phyloP scores from a whole-genome alignment of 2,888 invertebrate genomes.

The Nephrotoma appendiculata region DNA sequence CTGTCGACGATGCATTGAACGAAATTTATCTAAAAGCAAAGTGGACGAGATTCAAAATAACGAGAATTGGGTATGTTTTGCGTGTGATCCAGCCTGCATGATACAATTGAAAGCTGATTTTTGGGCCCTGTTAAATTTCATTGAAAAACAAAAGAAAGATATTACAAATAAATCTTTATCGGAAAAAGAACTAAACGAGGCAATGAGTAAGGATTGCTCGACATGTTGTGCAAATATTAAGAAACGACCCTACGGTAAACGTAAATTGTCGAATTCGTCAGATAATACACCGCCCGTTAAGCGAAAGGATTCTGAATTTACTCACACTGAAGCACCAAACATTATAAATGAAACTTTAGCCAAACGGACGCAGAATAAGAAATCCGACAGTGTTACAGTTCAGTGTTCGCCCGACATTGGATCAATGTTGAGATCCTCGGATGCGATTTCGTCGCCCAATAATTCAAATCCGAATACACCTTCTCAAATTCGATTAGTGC shows the following conservation, averaged over 20 bases:
- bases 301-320: neutral
- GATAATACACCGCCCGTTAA: constrained; percentile 8
- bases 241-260: neutral
- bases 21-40: constrained; percentile 50
- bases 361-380: constrained; percentile 12
- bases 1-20: constrained; percentile 62
- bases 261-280: neutral
- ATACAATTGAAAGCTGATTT: constrained; percentile 52
- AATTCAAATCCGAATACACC: neutral
- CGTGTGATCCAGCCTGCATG: constrained; percentile 50
- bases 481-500: constrained; percentile 35
- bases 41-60: constrained; percentile 57
- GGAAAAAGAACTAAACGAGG: constrained; percentile 20
- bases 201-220: constrained; percentile 23
- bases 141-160: constrained; percentile 38
- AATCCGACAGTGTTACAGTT: constrained; percentile 35
- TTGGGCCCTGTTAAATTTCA: constrained; percentile 55
- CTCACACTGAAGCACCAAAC: neutral
- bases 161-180: neutral
- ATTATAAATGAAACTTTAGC: neutral
- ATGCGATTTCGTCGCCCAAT: neutral
- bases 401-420: constrained; percentile 46
- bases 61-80: constrained; percentile 70
- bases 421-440: constrained; percentile 19
- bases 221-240: constrained; percentile 24